Base-by-base conservation (phyloP, 2,888 invertebrate species). In the Carcina quercana region DNA sequence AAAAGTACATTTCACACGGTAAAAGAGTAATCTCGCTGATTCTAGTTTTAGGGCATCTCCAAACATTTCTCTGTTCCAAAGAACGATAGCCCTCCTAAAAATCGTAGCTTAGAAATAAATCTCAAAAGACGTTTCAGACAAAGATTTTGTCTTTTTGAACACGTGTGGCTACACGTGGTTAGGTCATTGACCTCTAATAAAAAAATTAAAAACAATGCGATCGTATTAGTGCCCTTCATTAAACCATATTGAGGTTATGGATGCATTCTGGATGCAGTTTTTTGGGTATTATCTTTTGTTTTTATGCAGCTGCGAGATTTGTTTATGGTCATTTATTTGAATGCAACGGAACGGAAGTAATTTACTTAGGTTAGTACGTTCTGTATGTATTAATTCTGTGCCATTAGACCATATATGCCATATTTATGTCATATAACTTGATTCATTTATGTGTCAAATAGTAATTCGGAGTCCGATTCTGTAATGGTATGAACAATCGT, bases 151-250 rank as follows among this genome's bases (percentile, higher is more conserved):
- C 38, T 42, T 48, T 53, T 62, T n/a, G n/a, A n/a, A 69, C 76
- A 75, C 76, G 76, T 76, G 76, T 48, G 64, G 57, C 58, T 59
- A 33, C 74, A 74, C 75, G 76, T 76, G 76, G 66, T 56, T 49
- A 45, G 78, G 73, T 73, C 73, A 68, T 42, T 47, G 71, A 43
- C 62, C 74, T 50, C 30, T 35, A 38, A 34, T 46, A 8, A 27
- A 37, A 37, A 33, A 30, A 30, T 19, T 22, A 32, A 60, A 68
- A 71, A 75, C 71, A 74, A 74, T 71, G 68, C 62, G 63, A 45
- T 38, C 41, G 65, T 60, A 62, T 66, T 62, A 60, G 43, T 44
- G 40, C 42, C 43, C 44, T 52, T 51, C 49, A 56, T 55, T 53
- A n/a, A n/a, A n/a, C n/a, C n/a, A n/a, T n/a, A n/a, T n/a, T n/a